Evolutionary conservation across 1,140 invertebrate species (phyloP), one percentile per base, ranked within the genome.

Genomic region (Diplogasteroides magnus): DNA sequence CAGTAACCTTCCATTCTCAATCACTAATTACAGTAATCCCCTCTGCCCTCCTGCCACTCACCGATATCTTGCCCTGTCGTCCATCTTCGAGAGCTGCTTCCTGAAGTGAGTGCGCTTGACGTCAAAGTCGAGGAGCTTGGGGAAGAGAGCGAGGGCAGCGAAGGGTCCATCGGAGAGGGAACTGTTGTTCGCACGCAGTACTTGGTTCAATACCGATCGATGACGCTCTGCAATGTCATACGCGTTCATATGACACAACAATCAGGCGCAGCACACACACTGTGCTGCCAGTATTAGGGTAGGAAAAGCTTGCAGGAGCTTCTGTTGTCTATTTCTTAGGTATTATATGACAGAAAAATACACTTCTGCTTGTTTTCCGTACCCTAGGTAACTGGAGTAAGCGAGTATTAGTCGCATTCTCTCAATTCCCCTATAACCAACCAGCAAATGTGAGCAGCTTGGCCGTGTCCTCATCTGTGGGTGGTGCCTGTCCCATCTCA

Each of bases 81-180:
- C 79, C 57, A 79, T 27, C 48, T 76, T 77, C 19, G 68, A 55
- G 1, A 81, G 61, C 58, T 81, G 81, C 58, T 82, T 83, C 23
- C 93, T 87, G 86, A 95, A 95, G 81, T 93, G 94, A 56, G 90
- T 86, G 56, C 92, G 86, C 79, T 95, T 95, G 0, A 95, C 91
- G 84, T 95, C 93, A 85, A 95, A 95, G 83, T 95, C 93, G 31
- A 91, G 84, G 64, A 95, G 89, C 76, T 91, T 86, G 0, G 92
- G 93, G 78, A 94, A 91, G 84, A 94, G 90, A 2, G 93, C 91
- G 1, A 95, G 85, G 0, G 94, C 91, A 27, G 90, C 89, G 81
- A 95, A 94, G 14, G 92, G 92, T 58, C 78, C 91, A 27, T 48
- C 37, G 6, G 6, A 19, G 15, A 94, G 85, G 77, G 91, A 91